Base-by-base conservation (phyloP, 2,888 invertebrate species). In the Aradus depressus region DNA sequence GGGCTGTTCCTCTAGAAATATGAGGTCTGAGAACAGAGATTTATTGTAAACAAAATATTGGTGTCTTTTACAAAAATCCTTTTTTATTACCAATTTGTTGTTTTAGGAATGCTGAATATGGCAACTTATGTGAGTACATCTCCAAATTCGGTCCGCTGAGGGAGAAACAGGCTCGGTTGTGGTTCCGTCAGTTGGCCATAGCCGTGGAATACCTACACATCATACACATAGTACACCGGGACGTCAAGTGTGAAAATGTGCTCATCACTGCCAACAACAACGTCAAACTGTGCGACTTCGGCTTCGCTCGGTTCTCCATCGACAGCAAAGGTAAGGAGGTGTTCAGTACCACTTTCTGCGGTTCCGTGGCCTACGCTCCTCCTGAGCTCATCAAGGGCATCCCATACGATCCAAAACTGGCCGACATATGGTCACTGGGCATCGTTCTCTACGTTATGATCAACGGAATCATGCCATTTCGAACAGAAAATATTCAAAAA, bases 331-430 rank as follows among this genome's bases (percentile, higher is more conserved):
- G 69, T 2, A 65, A 44, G 25, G 70, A 72, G 18, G 65, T 80
- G 10, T 64, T 80, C 45, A 87, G 87, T 59, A 77, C 80, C 62
- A 89, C 89, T 0, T 89, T 83, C 64, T 90, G 89, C 63, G 90
- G 89, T 1, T 88, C 87, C 14, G 69, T 88, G n/a, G 85, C 87
- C 4, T 91, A 91, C 65, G 88, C 85, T 0, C 84, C 90, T 0
- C 89, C 89, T 0, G 90, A 91, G 68, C 80, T 91, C 54, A 69
- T 90, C 49, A 76, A 72, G 65, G 86, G 85, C 1, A 73, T 75
- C 31, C 80, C 83, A 0, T 84, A 84, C 63, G 71, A 80, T 62
- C 81, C 84, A 0, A 81, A 80, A 66, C 62, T 73, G 47, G 75
- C 82, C 1, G 89, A 90, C 64, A 73, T 86, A 62, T 90, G 88